Percentiles rank a stretch among this genome's conserved stretches.
Conservation (phyloP, 1,140 invertebrate species). For the Globodera rostochiensis region DNA sequence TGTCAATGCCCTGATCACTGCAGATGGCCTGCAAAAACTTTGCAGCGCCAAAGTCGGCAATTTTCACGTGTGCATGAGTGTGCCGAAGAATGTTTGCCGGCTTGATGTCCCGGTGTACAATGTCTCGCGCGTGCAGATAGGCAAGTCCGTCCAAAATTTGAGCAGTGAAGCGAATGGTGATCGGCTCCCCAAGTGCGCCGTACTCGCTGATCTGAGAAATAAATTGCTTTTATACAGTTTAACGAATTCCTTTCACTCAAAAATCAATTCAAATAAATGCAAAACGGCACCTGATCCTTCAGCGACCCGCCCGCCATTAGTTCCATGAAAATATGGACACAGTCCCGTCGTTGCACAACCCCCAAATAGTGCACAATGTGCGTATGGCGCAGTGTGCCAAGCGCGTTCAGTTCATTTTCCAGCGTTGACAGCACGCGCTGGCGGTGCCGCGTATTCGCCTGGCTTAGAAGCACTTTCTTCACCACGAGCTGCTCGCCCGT, state of each 20-base stretch:
- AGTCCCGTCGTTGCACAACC: constrained; percentile 36
- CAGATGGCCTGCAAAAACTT: constrained; percentile 54
- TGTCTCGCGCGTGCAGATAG: constrained; percentile 42
- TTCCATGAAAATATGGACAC: constrained; percentile 52
- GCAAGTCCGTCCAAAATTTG: constrained; percentile 46
- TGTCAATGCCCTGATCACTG: constrained; percentile 50
- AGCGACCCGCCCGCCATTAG: constrained; percentile 51
- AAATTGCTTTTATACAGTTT: too few species aligned
- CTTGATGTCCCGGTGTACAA: constrained; percentile 54
- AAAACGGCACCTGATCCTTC: constrained; percentile 43
- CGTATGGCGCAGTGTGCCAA: constrained; percentile 40
- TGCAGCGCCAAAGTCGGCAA: constrained; percentile 49
- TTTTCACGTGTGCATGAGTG: constrained; percentile 45
- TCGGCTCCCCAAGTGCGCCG: constrained; percentile 41
- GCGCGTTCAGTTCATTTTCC: constrained; percentile 51
- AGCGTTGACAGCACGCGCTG: constrained; percentile 44
- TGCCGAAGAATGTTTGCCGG: constrained; percentile 51
- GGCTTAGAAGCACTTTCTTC: constrained; percentile 43
- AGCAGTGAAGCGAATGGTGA: constrained; percentile 39
- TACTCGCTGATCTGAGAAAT: constrained; percentile 48
- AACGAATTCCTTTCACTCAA: neutral
- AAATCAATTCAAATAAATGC: neutral
- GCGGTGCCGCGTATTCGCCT: constrained; percentile 7
- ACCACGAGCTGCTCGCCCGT: constrained; percentile 52
- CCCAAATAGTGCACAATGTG: constrained; percentile 55